Percentiles rank a stretch among this genome's conserved stretches.
phyloP scores from a whole-genome alignment of 2,888 invertebrate species.

The Nematopogon swammerdamellus region DNA sequence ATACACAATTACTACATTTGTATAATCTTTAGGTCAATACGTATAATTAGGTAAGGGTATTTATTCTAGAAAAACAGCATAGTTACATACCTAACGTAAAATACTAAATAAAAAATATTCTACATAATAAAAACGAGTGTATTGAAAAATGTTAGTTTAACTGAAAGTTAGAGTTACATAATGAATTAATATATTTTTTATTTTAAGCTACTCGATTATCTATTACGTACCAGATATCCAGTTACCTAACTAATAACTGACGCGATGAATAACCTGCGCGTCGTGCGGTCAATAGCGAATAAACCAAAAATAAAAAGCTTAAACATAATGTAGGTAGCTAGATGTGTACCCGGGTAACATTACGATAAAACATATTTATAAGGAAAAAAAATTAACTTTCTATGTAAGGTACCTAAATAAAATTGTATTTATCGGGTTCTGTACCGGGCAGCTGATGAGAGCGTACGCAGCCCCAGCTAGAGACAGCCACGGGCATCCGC shows the following conservation, averaged over 20 bases:
- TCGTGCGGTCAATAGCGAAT: slow-evolving; percentile 45
- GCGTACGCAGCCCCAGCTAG: no score
- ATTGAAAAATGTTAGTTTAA: slow-evolving; percentile 40
- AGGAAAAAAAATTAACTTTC: slow-evolving; percentile 29
- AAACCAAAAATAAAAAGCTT: slow-evolving; percentile 54
- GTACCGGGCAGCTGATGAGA: no score
- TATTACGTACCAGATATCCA: slow-evolving; percentile 31
- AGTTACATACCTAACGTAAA: slow-evolving; percentile 47
- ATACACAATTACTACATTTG: slow-evolving; percentile 51
- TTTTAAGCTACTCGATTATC: slow-evolving; percentile 55
- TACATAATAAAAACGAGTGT: slow-evolving; percentile 18
- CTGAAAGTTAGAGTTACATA: slow-evolving; percentile 42
- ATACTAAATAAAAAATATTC: slow-evolving; percentile 46
- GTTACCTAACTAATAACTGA: slow-evolving; percentile 34
- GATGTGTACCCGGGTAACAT: slow-evolving; percentile 52
- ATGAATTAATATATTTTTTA: slow-evolving; percentile 57
- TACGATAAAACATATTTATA: slow-evolving; percentile 40
- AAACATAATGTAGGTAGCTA: slow-evolving; percentile 49
- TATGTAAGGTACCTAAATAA: no score
- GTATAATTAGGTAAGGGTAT: slow-evolving; percentile 52
- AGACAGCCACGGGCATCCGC: slow-evolving; percentile 13
- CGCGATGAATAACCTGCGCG: no score
- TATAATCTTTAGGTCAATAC: slow-evolving; percentile 51
- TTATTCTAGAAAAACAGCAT: slow-evolving; percentile 51
- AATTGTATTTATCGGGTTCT: no score